These are phyloP conservation scores for Porites lobata DNA, from an alignment of 92 coral and sea anemone genomes.

Conservation along the genomic window DNA sequence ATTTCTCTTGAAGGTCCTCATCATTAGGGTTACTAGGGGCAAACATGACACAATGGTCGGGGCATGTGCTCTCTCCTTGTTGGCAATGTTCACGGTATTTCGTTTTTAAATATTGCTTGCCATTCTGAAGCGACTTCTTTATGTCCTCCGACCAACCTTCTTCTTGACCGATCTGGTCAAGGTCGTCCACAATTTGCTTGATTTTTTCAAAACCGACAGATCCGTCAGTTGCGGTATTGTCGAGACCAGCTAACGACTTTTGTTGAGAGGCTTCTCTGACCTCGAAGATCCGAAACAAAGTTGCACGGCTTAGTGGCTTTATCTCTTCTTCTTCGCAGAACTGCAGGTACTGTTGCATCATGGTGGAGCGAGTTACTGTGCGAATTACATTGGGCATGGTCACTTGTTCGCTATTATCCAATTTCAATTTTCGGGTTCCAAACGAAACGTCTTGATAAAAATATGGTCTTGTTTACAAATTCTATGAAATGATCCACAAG, in stretches of 20 bases:
- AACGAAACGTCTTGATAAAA: slow-evolving; percentile 32
- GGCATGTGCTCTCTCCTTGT: slow-evolving; percentile 60
- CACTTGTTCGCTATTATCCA: slow-evolving; percentile 52
- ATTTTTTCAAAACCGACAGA: slow-evolving; percentile 59
- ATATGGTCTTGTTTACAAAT: slow-evolving; percentile 41
- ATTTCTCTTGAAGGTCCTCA: slow-evolving; percentile 47
- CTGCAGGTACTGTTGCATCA: slow-evolving; percentile 51
- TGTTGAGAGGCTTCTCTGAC: slow-evolving; percentile 9
- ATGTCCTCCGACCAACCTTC: slow-evolving; percentile 22
- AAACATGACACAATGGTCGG: slow-evolving; percentile 61
- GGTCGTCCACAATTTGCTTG: not conserved
- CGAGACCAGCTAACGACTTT: not conserved
- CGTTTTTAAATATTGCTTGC: no score
- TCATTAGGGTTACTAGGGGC: slow-evolving; percentile 72
- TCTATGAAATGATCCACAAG: slow-evolving; percentile 48
- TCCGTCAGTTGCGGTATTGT: slow-evolving; percentile 72
- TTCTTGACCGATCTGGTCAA: not conserved
- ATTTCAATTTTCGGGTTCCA: slow-evolving; percentile 53
- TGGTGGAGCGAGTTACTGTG: slow-evolving; percentile 59
- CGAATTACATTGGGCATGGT: slow-evolving; percentile 63
- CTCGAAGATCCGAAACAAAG: slow-evolving; percentile 51
- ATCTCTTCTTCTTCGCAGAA: slow-evolving; percentile 45
- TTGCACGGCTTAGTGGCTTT: slow-evolving; percentile 59
- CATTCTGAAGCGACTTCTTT: not conserved
- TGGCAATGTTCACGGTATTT: slow-evolving; percentile 56